Evolutionary conservation across 2,113 vertebrate genomes (phyloP), one percentile per base, ranked within the genome.

Genomic region (Gavia stellata): DNA sequence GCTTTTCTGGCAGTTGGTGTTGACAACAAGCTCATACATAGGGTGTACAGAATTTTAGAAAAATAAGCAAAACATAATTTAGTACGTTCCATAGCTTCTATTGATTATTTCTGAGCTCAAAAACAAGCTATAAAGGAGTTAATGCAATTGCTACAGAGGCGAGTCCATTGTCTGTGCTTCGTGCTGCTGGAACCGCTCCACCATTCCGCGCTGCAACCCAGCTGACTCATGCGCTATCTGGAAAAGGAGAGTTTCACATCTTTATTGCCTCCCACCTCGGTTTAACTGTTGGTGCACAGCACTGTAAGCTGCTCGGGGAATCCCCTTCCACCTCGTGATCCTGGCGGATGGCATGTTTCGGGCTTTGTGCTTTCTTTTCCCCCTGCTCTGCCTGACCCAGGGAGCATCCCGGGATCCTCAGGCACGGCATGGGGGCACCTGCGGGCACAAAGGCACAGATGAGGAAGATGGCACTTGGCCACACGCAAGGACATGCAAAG

Each of bases 291-390:
- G 45, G 45, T 36, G 56, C 7, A 9, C 44, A 29, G 50, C 34
- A 14, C 45, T 1, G 0, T 19, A 25, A 56, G 40, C 49, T 81
- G 47, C 58, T 14, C 2, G 0, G 45, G 52, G 65, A 73, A 71
- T 38, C 68, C 42, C 44, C 42, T 29, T 10, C 42, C 2, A 1
- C 44, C 38, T n/a, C 3, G 0, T 13, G 42, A 5, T 47, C 68
- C 74, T 63, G 38, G 29, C 2, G 7, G 40, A 25, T 4, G 52
- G 16, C 28, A 49, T 7, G 0, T 12, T 16, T 63, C 0, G 3
- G 81, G 26, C 14, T 59, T 44, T 20, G 31, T 50, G 31, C 19
- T 67, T 84, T 26, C 40, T 72, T 33, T 59, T 9, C 14, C 26
- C 10, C 10, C 12, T 21, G 45, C 42, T 58, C 29, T 63, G 59